Conservation (phyloP, 2,888 invertebrate genomes). For the Sipha maydis region DNA sequence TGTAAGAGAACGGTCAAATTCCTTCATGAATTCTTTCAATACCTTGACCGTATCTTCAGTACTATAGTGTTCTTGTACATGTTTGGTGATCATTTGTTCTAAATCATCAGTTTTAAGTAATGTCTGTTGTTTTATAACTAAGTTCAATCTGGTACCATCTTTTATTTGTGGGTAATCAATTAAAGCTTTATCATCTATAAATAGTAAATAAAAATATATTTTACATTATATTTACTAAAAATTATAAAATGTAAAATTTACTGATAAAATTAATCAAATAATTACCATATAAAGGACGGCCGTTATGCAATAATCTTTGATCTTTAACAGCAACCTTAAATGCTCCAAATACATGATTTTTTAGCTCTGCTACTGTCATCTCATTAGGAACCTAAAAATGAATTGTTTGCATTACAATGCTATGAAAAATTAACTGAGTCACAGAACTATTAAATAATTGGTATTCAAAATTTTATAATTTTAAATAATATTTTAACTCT, state of each 20-base stretch:
- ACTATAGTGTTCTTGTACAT: slow-evolving; percentile 48
- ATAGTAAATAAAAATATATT: not conserved
- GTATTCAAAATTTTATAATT: not conserved
- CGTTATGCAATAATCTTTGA: slow-evolving; percentile 78
- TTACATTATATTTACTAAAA: not conserved
- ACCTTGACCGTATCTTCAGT: slow-evolving; percentile 54
- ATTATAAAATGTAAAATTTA: not conserved
- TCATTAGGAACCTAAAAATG: slow-evolving; percentile 67
- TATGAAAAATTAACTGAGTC: slow-evolving; percentile 19
- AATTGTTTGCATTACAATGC: slow-evolving; percentile 60
- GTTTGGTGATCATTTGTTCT: slow-evolving; percentile 48
- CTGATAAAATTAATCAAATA: slow-evolving; percentile 14
- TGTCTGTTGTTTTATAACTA: slow-evolving; percentile 75
- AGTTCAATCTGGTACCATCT: slow-evolving; percentile 79
- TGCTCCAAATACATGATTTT: slow-evolving; percentile 74
- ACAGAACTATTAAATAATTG: slow-evolving; percentile 31
- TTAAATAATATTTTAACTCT: not conserved
- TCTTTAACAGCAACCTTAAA: slow-evolving; percentile 76
- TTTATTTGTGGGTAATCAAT: slow-evolving; percentile 78
- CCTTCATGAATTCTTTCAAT: slow-evolving; percentile 70
- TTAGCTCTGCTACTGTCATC: slow-evolving; percentile 75
- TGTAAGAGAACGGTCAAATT: slow-evolving; percentile 67
- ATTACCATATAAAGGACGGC: slow-evolving; percentile 74
- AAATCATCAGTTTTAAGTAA: slow-evolving; percentile 44
- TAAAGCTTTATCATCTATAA: slow-evolving; percentile 75